Evolutionary conservation across 2,888 invertebrate species (phyloP), one percentile per base, ranked within the genome.

Genomic region (Ennomos fuscantarius): DNA sequence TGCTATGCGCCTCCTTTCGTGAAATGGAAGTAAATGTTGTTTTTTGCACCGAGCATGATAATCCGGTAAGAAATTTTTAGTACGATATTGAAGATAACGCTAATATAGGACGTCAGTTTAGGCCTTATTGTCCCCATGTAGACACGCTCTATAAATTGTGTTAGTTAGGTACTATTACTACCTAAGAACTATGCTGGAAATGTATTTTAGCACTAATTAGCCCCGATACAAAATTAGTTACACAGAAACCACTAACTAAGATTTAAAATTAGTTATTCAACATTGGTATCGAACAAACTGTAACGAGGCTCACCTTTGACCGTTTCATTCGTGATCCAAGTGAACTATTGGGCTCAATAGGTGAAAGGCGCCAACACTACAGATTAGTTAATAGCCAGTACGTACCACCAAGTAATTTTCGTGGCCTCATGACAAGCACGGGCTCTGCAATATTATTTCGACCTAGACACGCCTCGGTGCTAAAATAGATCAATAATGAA

Each of bases 221-320:
- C 24, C 43, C 13, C 0, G n/a, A 6, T 24, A 24, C 50, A 12
- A 63, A 61, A 62, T 59, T 33, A 57, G 46, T 52, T 55, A 62
- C n/a, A n/a, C n/a, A n/a, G n/a, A n/a, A n/a, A n/a, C n/a, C 34
- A 11, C 33, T 13, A 40, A 35, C 9, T 51, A 31, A 12, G n/a
- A 6, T 24, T 6, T 48, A 12, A 63, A 61, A 62, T 59, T 33
- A 57, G 46, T 52, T 55, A 62, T n/a, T 58, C 53, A 46, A 44
- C 37, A 61, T 58, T 62, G 24, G 49, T 58, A 55, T 44, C 61
- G 55, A 63, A 58, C 62, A n/a, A n/a, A n/a, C n/a, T n/a, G n/a
- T 72, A 74, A 76, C 72, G 74, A 73, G 74, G 65, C 73, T 81
- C 72, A 84, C 80, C 84, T 87, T 69, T 84, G 84, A 82, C 86